phyloP scores from a whole-genome alignment of 2,113 vertebrate species.

The Sylvietta virens region DNA sequence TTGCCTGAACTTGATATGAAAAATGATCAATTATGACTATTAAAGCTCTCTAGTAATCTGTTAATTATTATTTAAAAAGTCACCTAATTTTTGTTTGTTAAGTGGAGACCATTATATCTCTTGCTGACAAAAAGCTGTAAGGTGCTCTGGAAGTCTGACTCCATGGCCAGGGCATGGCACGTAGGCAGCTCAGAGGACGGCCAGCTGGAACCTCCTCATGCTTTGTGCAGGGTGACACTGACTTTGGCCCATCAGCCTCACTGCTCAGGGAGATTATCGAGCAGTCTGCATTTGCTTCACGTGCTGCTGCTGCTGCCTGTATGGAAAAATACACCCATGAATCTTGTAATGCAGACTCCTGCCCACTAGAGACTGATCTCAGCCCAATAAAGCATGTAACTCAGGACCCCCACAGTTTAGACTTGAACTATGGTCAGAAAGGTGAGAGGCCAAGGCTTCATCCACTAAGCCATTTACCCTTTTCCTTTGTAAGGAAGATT shows the following conservation, averaged over 20 bases:
- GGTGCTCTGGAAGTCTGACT: neutral
- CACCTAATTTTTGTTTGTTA: slow-evolving; percentile 5
- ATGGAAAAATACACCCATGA: slow-evolving; percentile 26
- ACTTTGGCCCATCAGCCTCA: neutral
- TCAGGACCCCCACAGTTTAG: slow-evolving; percentile 59
- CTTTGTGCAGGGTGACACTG: neutral
- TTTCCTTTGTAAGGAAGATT: slow-evolving; percentile 79
- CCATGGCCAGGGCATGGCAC: neutral
- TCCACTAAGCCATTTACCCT: slow-evolving; percentile 78
- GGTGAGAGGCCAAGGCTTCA: slow-evolving; percentile 76
- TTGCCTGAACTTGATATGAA: slow-evolving; percentile 17
- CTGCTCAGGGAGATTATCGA: neutral
- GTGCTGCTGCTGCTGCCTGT: neutral
- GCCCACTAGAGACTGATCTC: slow-evolving; percentile 80
- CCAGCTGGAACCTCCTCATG: neutral
- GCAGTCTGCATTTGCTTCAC: neutral
- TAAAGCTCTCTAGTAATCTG: slow-evolving; percentile 37
- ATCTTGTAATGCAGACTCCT: slow-evolving; percentile 73
- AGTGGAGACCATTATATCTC: neutral
- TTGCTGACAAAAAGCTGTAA: neutral
- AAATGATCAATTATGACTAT: slow-evolving; percentile 51
- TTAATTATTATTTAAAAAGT: slow-evolving; percentile 44
- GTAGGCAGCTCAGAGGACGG: neutral
- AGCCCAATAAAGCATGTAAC: slow-evolving; percentile 58
- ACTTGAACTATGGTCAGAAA: slow-evolving; percentile 74